Evolutionary conservation across 2,113 vertebrate genomes (phyloP).

Genomic region (Cololabis saira): DNA sequence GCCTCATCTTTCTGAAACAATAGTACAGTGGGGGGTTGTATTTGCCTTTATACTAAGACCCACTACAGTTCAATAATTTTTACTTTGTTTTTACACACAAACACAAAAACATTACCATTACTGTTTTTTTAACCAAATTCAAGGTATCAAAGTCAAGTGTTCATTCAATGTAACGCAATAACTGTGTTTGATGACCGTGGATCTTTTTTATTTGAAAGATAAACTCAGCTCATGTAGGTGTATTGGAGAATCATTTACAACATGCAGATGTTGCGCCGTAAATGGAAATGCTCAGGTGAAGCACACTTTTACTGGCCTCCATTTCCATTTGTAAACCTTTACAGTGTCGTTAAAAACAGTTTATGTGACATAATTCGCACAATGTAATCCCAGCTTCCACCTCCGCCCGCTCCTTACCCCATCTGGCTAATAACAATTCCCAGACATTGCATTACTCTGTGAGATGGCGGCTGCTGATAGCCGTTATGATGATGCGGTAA

Average conservation of each 20-base stretch:
- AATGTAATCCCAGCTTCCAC: constrained; percentile 1
- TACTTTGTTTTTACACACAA: too few relatives aligned
- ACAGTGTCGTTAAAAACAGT: constrained; percentile 10
- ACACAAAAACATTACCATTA: too few relatives aligned
- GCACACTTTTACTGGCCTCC: not conserved
- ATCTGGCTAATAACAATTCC: constrained; percentile 38
- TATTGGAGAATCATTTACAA: too few relatives aligned
- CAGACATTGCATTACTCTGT: constrained; percentile 29
- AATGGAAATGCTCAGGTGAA: not conserved
- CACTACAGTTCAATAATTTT: too few relatives aligned
- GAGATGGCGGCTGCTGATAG: constrained; percentile 37
- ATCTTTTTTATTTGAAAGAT: not conserved
- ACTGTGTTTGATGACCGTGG: too few relatives aligned
- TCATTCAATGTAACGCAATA: too few relatives aligned
- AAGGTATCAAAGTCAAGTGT: too few relatives aligned
- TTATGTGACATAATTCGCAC: constrained; percentile 20
- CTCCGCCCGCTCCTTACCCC: constrained; percentile 15
- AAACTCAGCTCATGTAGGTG: not conserved
- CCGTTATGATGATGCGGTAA: constrained; percentile 27
- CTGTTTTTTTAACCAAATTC: too few relatives aligned
- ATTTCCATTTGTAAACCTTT: constrained; percentile 13
- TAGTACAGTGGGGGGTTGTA: too few relatives aligned
- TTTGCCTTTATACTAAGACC: too few relatives aligned
- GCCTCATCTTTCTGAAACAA: too few relatives aligned
- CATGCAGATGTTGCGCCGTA: not conserved